phyloP scores from a whole-genome alignment of 2,113 vertebrate species.

The Passer domesticus region DNA sequence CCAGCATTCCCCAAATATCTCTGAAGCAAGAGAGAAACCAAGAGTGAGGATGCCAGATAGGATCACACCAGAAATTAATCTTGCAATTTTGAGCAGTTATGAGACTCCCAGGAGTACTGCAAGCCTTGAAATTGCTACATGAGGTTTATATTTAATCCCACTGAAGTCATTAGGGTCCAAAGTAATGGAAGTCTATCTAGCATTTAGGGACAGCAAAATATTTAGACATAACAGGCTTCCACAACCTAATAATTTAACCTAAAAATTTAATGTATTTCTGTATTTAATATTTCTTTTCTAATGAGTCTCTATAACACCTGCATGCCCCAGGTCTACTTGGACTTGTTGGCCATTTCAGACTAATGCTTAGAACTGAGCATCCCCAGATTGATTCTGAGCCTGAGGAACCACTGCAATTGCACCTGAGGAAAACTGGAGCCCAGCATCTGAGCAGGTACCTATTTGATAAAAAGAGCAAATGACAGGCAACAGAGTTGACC shows the following conservation, averaged over 20 bases:
- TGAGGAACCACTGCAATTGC: neutral
- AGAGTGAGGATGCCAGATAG: neutral
- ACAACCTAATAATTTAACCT: neutral
- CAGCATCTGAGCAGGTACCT: neutral
- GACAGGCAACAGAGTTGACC: neutral
- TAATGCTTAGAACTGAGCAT: neutral
- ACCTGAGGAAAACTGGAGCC: neutral
- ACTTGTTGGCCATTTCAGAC: neutral
- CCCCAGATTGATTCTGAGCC: neutral
- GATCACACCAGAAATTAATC: neutral
- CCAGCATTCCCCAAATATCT: neutral
- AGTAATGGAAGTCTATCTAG: neutral
- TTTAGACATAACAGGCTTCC: neutral
- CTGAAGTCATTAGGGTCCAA: neutral
- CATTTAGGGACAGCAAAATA: neutral
- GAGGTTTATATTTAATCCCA: neutral
- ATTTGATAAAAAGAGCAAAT: neutral
- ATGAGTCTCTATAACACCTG: neutral
- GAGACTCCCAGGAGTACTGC: neutral
- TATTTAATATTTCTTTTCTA: neutral
- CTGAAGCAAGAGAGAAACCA: neutral
- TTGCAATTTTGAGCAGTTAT: neutral
- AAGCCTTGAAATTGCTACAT: neutral
- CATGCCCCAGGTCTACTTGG: neutral
- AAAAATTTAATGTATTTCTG: neutral